Base-by-base conservation (phyloP, 2,797 vertebrate species). In the Malacoctenus gilli region DNA sequence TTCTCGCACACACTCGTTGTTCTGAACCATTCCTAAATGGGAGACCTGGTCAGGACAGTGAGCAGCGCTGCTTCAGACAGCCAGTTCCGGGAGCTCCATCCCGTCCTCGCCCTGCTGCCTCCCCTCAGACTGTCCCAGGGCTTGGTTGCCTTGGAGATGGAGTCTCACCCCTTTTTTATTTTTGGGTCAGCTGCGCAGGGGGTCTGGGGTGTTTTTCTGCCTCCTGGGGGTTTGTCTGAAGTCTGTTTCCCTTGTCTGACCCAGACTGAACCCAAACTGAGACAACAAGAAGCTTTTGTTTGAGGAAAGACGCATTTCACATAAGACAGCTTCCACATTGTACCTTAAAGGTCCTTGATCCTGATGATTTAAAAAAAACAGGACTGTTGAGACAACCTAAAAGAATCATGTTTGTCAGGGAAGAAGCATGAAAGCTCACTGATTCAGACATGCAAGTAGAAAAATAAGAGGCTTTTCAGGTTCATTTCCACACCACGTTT, bases 61-160 rank as follows among this genome's bases (percentile, higher is more conserved):
- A n/a, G n/a, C n/a, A n/a, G n/a, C n/a, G n/a, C n/a, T n/a, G n/a
- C n/a, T n/a, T n/a, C n/a, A n/a, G n/a, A n/a, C n/a, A n/a, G n/a
- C n/a, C n/a, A n/a, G n/a, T n/a, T n/a, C n/a, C n/a, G n/a, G n/a
- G 63, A 71, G 4, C 25, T 28, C 25, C 4, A 69, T 82, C 81
- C 21, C 82, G 2, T 46, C 43, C 89, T 85, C 77, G 0, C 59
- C 52, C 16, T 77, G 73, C 80, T 80, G 49, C 60, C 39, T 83
- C 62, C 39, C 84, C 77, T 90, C 15, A 46, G 42, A 47, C 61
- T 89, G 69, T 90, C 85, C 61, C 89, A 91, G 89, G 91, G 92
- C 91, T 85, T 4, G 2, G 87, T 88, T 87, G 81, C 80, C 84
- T 38, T 77, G 85, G 87, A 62, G 69, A 89, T 62, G 23, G 9